These are phyloP conservation scores for Drosophila sproati DNA, from an alignment of 1,140 invertebrate genomes.

Conservation along the genomic window DNA sequence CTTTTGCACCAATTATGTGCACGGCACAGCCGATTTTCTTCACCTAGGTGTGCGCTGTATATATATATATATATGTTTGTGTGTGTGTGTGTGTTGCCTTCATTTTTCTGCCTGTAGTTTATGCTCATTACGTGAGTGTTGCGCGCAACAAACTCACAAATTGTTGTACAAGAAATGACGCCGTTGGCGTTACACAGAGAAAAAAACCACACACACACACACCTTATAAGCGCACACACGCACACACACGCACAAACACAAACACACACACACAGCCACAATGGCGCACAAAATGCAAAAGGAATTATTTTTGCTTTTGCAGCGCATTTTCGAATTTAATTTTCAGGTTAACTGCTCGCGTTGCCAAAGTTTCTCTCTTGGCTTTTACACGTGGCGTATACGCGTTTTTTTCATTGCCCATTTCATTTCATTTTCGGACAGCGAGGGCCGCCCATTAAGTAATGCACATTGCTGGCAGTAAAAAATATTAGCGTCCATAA, in stretches of 20 bases:
- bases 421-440: constrained; percentile 16
- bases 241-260: constrained; percentile 13
- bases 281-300: constrained; percentile 38
- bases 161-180: constrained; percentile 79
- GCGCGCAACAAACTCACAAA: constrained; percentile 74
- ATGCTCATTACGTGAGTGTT: constrained; percentile 82
- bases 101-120: constrained; percentile 76
- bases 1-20: constrained; percentile 82
- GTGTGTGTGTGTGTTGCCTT: constrained; percentile 25
- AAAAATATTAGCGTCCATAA: constrained; percentile 20
- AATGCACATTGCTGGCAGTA: constrained; percentile 12
- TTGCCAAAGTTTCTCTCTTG: constrained; percentile 27
- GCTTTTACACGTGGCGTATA: constrained; percentile 57
- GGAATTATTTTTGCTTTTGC: constrained; percentile 62
- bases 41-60: constrained; percentile 22
- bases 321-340: constrained; percentile 75
- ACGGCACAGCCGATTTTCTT: constrained; percentile 71
- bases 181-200: constrained; percentile 58
- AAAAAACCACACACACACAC: constrained; percentile 23
- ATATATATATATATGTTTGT: background rate
- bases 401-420: constrained; percentile 64
- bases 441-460: constrained; percentile 30
- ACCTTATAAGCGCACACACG: constrained; percentile 19
- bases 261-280: constrained; percentile 8
- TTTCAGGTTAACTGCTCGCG: constrained; percentile 66